Evolutionary conservation across 1,140 invertebrate species (phyloP).

Genomic region (Drosophila subpulchrella): DNA sequence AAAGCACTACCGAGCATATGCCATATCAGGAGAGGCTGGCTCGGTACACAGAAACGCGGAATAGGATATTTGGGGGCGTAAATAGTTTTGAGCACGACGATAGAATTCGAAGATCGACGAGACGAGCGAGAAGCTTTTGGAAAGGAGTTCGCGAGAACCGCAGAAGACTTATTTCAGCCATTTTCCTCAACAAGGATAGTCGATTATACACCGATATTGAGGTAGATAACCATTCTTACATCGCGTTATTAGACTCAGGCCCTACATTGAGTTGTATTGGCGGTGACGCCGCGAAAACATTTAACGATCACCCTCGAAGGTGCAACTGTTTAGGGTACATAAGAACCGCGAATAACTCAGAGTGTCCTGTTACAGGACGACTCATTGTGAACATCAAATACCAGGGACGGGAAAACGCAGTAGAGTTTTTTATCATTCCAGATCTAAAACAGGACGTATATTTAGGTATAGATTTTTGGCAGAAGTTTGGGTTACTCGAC

Average conservation of each 20-base stretch:
- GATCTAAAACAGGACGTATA: conserved; percentile 4
- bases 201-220: neutral
- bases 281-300: neutral
- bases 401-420: neutral
- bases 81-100: neutral
- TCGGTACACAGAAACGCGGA: neutral
- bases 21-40: no score
- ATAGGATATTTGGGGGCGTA: neutral
- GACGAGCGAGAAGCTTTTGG: neutral
- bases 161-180: neutral
- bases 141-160: neutral
- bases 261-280: neutral
- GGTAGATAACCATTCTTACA: neutral
- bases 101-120: neutral
- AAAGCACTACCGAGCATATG: no score
- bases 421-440: conserved; percentile 3
- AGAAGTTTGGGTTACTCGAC: neutral
- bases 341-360: conserved; percentile 1
- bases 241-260: neutral
- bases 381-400: neutral
- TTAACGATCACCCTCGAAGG: neutral
- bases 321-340: conserved; percentile 1
- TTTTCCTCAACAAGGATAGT: neutral
- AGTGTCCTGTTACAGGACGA: neutral
- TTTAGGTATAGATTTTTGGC: conserved; percentile 2